Evolutionary conservation across 2,888 invertebrate genomes (phyloP).

Genomic region (Dermolepida albohirtum): DNA sequence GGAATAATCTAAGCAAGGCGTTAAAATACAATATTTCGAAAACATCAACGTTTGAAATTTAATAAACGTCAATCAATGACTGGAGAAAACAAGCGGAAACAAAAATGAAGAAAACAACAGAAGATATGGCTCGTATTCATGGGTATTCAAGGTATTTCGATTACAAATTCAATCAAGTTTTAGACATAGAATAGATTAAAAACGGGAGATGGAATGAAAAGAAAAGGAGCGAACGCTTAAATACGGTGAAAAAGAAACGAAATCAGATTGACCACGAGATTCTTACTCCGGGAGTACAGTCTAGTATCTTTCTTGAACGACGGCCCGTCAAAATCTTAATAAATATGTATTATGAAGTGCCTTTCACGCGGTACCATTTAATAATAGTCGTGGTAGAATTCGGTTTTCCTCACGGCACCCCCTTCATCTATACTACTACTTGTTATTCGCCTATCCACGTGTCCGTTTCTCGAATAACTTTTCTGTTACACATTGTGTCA

Average conservation of each 20-base stretch:
- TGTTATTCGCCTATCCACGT: constrained; percentile 13
- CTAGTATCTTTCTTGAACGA: constrained; percentile 3
- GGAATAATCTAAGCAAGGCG: too few relatives aligned
- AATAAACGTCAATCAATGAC: constrained; percentile 24
- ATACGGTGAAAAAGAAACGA: constrained; percentile 1
- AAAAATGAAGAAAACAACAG: constrained; percentile 8
- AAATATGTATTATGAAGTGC: constrained; percentile 61
- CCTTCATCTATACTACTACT: too few relatives aligned
- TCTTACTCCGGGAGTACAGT: not conserved
- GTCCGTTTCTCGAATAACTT: constrained; percentile 51
- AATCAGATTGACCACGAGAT: constrained; percentile 3
- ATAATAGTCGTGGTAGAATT: constrained; percentile 53
- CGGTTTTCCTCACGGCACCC: constrained; percentile 1
- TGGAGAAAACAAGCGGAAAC: constrained; percentile 1
- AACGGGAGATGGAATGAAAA: not conserved
- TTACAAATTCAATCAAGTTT: constrained; percentile 29
- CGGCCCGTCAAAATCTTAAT: constrained; percentile 51
- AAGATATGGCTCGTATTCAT: constrained; percentile 18
- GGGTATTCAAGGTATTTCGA: constrained; percentile 19
- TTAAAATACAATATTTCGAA: not conserved
- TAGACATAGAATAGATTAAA: constrained; percentile 26
- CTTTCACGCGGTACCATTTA: constrained; percentile 50
- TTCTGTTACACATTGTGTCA: constrained; percentile 56
- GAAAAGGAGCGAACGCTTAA: too few relatives aligned
- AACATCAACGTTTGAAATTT: constrained; percentile 27